phyloP scores from a whole-genome alignment of 1,140 invertebrate genomes.

The Bombus pascuorum region DNA sequence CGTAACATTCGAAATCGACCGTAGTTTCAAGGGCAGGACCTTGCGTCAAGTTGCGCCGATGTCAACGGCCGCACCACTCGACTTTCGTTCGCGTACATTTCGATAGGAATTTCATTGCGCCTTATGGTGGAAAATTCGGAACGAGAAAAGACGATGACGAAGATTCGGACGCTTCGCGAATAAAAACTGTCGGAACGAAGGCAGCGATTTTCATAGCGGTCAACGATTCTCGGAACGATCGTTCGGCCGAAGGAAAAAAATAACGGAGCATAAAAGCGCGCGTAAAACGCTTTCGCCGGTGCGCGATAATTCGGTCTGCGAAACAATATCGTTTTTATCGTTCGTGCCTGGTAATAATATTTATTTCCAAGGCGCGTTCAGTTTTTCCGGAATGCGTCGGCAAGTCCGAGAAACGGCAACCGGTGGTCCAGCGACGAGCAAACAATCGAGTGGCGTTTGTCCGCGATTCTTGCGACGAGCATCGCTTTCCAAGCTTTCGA shows the following conservation, averaged over 20 bases:
- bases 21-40: not conserved
- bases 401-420: conserved; percentile 18
- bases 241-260: conserved; percentile 10
- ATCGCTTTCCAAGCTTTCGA: no score
- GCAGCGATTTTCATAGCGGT: no score
- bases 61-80: not conserved
- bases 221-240: conserved; percentile 36
- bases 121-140: no score
- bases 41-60: not conserved
- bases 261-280: conserved; percentile 42
- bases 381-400: conserved; percentile 27
- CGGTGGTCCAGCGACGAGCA: not conserved
- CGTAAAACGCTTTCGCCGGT: conserved; percentile 43
- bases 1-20: not conserved
- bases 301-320: conserved; percentile 34
- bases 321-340: conserved; percentile 47
- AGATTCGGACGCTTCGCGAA: no score
- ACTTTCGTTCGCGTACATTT: no score
- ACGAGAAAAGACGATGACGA: no score
- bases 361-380: conserved; percentile 38
- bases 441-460: no score
- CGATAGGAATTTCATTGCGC: no score
- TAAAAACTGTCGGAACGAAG: no score
- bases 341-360: conserved; percentile 41
- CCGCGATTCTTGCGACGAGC: accelerated